phyloP scores from a whole-genome alignment of 2,888 invertebrate genomes.

The Blomia tropicalis region DNA sequence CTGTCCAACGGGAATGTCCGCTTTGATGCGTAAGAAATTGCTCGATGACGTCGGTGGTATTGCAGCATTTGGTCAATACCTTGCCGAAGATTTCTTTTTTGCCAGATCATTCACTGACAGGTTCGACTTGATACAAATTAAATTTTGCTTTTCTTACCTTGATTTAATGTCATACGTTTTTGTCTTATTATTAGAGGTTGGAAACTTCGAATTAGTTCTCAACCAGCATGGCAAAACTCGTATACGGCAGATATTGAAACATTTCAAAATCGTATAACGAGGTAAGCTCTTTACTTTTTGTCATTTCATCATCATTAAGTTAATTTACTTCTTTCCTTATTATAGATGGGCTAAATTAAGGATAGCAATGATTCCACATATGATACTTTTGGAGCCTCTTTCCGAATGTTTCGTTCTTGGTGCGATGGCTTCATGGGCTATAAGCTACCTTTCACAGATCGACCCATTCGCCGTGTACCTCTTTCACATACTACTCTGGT shows the following conservation, averaged over 20 bases:
- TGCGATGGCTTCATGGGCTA: conserved; percentile 75
- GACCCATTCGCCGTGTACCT: conserved; percentile 79
- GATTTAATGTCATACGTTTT: conserved; percentile 16
- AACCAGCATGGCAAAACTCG: conserved; percentile 89
- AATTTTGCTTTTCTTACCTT: too few species aligned
- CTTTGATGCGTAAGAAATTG: conserved; percentile 68
- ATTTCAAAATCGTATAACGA: conserved; percentile 57
- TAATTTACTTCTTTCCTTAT: background rate
- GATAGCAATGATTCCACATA: conserved; percentile 83
- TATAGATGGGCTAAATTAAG: conserved; percentile 79
- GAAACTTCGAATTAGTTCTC: conserved; percentile 72
- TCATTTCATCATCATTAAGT: background rate
- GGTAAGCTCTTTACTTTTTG: conserved; percentile 34
- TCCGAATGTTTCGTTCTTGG: conserved; percentile 88
- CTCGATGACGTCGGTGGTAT: conserved; percentile 84
- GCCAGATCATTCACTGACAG: conserved; percentile 65
- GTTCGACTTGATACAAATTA: too few species aligned
- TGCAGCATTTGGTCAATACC: conserved; percentile 71
- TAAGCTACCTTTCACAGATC: conserved; percentile 60
- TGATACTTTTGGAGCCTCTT: conserved; percentile 77
- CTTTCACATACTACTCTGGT: conserved; percentile 83
- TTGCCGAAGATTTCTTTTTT: conserved; percentile 97
- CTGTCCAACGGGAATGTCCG: conserved; percentile 98
- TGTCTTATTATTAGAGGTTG: conserved; percentile 59
- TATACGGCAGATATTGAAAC: conserved; percentile 68